Conservation (phyloP, 2,113 vertebrate species). For the Promerops cafer region DNA sequence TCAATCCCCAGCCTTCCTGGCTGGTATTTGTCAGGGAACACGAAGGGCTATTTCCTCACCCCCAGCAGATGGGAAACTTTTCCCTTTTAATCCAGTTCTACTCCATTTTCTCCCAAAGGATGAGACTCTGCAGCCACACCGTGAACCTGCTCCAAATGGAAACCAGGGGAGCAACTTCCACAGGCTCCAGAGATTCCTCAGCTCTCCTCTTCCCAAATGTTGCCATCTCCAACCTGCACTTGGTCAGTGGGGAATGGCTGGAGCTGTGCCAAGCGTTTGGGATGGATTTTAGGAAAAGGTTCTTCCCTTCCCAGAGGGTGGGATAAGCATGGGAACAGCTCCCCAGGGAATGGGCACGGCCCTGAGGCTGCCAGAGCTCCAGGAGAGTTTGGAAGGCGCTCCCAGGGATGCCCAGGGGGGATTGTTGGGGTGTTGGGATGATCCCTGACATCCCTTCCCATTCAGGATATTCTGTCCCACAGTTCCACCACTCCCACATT, state of each 20-base stretch:
- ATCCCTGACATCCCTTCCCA: background rate
- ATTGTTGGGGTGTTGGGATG: background rate
- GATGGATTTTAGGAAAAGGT: background rate
- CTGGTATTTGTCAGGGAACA: background rate
- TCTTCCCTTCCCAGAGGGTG: background rate
- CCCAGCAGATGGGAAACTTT: background rate
- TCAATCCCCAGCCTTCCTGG: background rate
- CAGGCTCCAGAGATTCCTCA: background rate
- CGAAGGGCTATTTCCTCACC: background rate
- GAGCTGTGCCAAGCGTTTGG: background rate
- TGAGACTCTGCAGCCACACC: background rate
- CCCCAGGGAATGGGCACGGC: background rate
- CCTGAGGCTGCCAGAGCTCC: background rate
- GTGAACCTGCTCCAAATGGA: background rate
- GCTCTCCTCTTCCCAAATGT: background rate
- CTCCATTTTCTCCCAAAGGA: background rate
- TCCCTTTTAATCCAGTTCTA: background rate
- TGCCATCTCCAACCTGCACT: fast-evolving
- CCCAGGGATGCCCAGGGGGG: background rate
- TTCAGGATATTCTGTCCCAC: background rate
- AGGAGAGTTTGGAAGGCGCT: fast-evolving
- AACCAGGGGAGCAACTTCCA: background rate
- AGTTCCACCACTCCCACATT: background rate
- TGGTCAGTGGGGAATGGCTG: background rate
- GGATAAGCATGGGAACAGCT: background rate